Evolutionary conservation across 1,140 invertebrate genomes (phyloP).

Genomic region (Acyrthosiphon pisum): DNA sequence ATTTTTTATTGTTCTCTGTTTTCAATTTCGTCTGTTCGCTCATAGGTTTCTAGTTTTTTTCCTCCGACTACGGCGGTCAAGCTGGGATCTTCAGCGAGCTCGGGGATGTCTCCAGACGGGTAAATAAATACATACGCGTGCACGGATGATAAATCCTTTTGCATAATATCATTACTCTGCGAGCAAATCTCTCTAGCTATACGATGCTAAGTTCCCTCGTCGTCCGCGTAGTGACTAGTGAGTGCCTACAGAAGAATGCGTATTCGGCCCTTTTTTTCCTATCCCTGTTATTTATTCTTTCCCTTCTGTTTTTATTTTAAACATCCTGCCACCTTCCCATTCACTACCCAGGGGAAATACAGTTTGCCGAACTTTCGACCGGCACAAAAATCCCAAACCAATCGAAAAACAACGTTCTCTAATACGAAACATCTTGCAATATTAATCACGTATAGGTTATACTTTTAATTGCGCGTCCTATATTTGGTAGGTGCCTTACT

Average conservation of each 20-base stretch:
- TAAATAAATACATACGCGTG: not conserved
- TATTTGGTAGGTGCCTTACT: no score
- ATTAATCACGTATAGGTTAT: not conserved
- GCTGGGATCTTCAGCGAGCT: slow-evolving; percentile 51
- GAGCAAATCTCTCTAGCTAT: not conserved
- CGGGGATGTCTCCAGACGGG: slow-evolving; percentile 39
- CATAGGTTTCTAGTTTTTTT: not conserved
- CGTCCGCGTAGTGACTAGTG: not conserved
- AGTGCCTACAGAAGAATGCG: not conserved
- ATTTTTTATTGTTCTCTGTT: not conserved
- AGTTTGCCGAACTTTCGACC: not conserved
- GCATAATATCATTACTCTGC: not conserved
- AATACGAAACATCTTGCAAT: no score
- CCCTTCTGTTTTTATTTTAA: not conserved
- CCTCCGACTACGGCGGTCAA: not conserved
- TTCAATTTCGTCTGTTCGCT: not conserved
- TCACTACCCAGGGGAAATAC: not conserved
- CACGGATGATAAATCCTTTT: not conserved
- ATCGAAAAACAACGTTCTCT: no score
- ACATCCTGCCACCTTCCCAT: not conserved
- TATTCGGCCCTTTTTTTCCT: not conserved
- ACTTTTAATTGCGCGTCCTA: not conserved
- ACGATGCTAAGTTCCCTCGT: not conserved
- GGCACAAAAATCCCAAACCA: not conserved
- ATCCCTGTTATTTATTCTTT: not conserved